Evolutionary conservation across 1,140 invertebrate species (phyloP).

Genomic region (Carposina sasakii): DNA sequence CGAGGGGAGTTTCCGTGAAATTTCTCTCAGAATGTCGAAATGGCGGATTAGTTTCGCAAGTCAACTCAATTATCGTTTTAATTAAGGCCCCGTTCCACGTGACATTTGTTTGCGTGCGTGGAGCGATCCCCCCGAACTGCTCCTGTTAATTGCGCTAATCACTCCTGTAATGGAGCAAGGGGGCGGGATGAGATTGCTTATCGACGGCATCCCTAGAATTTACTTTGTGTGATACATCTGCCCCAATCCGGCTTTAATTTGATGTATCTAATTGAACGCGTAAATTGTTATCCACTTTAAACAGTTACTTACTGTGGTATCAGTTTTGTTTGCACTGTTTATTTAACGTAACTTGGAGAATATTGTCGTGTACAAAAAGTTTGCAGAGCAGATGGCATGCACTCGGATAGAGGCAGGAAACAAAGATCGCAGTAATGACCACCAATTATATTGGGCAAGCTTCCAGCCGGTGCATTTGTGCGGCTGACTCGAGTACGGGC

Average conservation of each 20-base stretch:
- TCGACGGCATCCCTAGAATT: slow-evolving; percentile 52
- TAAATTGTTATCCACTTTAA: slow-evolving; percentile 21
- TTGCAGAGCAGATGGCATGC: too few relatives aligned
- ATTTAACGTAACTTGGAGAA: too few relatives aligned
- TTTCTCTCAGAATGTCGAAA: slow-evolving; percentile 66
- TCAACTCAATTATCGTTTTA: slow-evolving; percentile 73
- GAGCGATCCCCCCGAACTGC: slow-evolving; percentile 45
- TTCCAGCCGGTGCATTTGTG: slow-evolving; percentile 33
- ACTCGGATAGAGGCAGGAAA: slow-evolving; percentile 15
- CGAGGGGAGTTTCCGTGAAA: slow-evolving; percentile 57
- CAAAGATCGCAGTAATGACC: slow-evolving; percentile 30
- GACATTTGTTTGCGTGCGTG: slow-evolving; percentile 71
- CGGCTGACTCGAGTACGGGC: slow-evolving; percentile 11
- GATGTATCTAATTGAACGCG: slow-evolving; percentile 18
- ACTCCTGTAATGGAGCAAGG: slow-evolving; percentile 63
- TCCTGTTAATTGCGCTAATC: slow-evolving; percentile 69
- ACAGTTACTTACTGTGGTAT: too few relatives aligned
- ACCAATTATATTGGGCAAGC: slow-evolving; percentile 33
- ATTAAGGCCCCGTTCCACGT: slow-evolving; percentile 69
- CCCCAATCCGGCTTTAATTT: slow-evolving; percentile 27
- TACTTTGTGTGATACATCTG: slow-evolving; percentile 46
- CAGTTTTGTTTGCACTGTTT: too few relatives aligned
- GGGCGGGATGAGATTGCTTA: slow-evolving; percentile 60
- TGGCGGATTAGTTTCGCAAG: slow-evolving; percentile 68
- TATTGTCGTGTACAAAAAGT: too few relatives aligned